These are phyloP conservation scores for Triplophysa bombifrons DNA, from an alignment of 2,797 vertebrate genomes.

Conservation along the genomic window DNA sequence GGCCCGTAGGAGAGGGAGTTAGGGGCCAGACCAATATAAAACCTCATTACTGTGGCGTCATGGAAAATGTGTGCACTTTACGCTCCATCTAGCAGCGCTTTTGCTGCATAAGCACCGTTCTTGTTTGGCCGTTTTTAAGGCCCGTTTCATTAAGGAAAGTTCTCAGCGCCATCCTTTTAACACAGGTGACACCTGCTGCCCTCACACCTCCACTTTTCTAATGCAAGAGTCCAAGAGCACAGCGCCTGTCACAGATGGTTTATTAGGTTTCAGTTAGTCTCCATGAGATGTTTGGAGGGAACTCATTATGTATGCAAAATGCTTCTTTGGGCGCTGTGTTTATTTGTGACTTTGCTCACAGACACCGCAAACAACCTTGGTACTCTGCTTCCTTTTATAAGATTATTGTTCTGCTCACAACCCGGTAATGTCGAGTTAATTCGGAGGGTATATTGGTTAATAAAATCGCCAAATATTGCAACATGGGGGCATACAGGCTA, in stretches of 20 bases:
- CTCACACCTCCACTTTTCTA: background rate
- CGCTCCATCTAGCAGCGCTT: slow-evolving; percentile 58
- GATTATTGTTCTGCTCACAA: background rate
- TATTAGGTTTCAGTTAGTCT: slow-evolving; percentile 21
- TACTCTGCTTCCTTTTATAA: background rate
- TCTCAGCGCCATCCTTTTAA: slow-evolving; percentile 12
- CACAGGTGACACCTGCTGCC: slow-evolving; percentile 13
- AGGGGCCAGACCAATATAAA: slow-evolving; percentile 56
- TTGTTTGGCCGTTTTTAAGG: slow-evolving; percentile 56
- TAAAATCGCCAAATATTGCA: background rate
- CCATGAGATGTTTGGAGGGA: slow-evolving; percentile 14
- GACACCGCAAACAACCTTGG: background rate
- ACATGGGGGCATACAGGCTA: background rate
- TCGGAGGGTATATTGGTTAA: background rate
- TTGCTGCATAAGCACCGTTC: slow-evolving; percentile 62
- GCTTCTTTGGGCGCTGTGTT: background rate
- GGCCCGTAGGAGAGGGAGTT: slow-evolving; percentile 45
- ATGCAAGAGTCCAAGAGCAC: slow-evolving; percentile 7
- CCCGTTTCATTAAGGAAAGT: slow-evolving; percentile 7
- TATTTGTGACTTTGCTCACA: background rate
- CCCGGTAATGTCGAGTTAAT: background rate
- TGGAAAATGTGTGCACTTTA: slow-evolving; percentile 61
- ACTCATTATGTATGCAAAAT: slow-evolving; percentile 15
- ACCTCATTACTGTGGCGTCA: slow-evolving; percentile 65
- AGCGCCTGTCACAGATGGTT: background rate